phyloP scores from a whole-genome alignment of 2,797 vertebrate genomes.

The Odontamblyopus lacepedii region DNA sequence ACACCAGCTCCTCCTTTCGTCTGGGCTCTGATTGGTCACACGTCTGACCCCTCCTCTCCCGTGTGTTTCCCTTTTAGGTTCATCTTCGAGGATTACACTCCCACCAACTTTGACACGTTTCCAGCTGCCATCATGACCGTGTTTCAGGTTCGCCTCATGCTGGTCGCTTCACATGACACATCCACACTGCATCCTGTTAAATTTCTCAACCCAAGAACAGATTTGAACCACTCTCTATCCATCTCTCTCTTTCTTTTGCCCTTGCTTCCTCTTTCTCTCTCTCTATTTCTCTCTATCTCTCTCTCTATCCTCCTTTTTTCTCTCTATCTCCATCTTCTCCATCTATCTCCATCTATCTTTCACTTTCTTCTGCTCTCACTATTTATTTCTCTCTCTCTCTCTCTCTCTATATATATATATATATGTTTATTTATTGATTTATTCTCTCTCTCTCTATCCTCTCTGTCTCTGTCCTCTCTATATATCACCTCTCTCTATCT shows the following conservation, averaged over 20 bases:
- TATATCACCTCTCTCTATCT: too few species aligned
- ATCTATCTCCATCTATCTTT: too few species aligned
- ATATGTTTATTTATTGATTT: too few species aligned
- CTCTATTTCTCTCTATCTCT: slow-evolving; percentile 17
- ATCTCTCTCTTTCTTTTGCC: too few species aligned
- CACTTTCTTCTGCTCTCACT: too few species aligned
- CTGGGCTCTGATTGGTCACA: slow-evolving; percentile 51
- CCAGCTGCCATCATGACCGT: slow-evolving; percentile 99
- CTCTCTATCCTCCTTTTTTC: slow-evolving; percentile 19
- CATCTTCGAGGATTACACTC: slow-evolving; percentile 98
- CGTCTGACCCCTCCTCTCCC: slow-evolving; percentile 60
- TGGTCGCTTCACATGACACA: slow-evolving; percentile 69
- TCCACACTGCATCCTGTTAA: slow-evolving; percentile 66
- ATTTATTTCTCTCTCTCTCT: slow-evolving; percentile 34
- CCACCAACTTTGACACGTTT: slow-evolving; percentile 98
- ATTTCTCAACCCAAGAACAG: slow-evolving; percentile 74
- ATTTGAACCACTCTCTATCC: slow-evolving; percentile 69
- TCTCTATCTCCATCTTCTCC: slow-evolving; percentile 14
- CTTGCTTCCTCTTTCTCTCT: not conserved
- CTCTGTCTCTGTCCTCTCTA: too few species aligned
- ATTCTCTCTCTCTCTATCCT: too few species aligned
- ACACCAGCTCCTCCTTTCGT: slow-evolving; percentile 50
- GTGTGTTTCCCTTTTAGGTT: slow-evolving; percentile 81
- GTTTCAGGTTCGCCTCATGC: slow-evolving; percentile 89
- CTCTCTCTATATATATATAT: slow-evolving; percentile 33